Evolutionary conservation across 2,113 vertebrate genomes (phyloP).

Genomic region (Malurus cyaneus): DNA sequence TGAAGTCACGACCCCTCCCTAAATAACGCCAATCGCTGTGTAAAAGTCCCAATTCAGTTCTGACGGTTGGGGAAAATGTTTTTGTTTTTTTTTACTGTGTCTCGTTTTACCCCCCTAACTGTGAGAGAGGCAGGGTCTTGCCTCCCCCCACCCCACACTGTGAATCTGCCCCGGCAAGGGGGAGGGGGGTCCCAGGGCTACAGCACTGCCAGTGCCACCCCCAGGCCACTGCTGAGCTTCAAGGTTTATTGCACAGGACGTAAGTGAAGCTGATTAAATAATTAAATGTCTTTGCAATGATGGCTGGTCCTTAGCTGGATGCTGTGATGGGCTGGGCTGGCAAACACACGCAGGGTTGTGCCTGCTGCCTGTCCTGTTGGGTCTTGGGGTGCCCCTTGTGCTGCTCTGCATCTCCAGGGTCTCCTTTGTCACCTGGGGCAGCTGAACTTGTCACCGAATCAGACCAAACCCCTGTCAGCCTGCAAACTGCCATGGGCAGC

Average conservation of each 20-base stretch:
- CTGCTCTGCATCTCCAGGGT: neutral
- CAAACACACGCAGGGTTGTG: neutral
- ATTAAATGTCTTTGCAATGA: neutral
- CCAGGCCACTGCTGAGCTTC: neutral
- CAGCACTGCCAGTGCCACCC: neutral
- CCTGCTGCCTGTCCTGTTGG: neutral
- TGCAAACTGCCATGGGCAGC: neutral
- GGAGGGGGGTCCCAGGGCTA: neutral
- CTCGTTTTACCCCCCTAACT: neutral
- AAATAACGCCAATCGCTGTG: rapidly evolving
- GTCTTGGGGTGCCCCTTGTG: neutral
- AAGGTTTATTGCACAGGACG: neutral
- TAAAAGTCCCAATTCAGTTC: neutral
- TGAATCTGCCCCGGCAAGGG: neutral
- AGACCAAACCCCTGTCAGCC: neutral
- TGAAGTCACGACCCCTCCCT: neutral
- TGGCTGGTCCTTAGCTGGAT: neutral
- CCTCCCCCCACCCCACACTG: neutral
- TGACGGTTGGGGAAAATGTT: neutral
- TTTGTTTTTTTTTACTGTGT: neutral
- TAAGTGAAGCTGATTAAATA: neutral
- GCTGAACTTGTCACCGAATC: neutral
- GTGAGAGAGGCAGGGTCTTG: neutral
- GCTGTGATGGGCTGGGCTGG: neutral
- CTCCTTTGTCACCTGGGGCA: neutral